These are phyloP conservation scores for Sebastes reedi DNA, from an alignment of 2,797 vertebrate species.

Conservation along the genomic window DNA sequence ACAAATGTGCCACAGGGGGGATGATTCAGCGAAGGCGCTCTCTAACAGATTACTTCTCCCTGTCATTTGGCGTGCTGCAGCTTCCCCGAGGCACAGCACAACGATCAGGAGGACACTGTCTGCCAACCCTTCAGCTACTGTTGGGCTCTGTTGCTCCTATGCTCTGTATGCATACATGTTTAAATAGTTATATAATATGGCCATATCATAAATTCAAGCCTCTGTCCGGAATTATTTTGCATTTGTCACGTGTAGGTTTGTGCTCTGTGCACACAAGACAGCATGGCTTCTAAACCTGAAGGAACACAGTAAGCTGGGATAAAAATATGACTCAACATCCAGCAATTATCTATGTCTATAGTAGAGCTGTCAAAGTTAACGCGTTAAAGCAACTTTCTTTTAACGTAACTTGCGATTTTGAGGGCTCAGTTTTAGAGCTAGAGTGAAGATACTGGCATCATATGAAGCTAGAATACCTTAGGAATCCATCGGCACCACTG, in stretches of 20 bases:
- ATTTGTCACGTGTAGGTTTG: not conserved
- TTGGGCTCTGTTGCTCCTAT: not conserved
- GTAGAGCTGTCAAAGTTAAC: too few relatives aligned
- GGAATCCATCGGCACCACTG: too few relatives aligned
- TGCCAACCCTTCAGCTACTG: not conserved
- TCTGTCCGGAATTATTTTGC: not conserved
- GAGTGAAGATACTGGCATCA: too few relatives aligned
- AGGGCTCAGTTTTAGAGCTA: too few relatives aligned
- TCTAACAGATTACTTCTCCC: conserved; percentile 28
- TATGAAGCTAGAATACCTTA: too few relatives aligned
- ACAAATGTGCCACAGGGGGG: conserved; percentile 20
- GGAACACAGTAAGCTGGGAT: not conserved
- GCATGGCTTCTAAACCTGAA: not conserved
- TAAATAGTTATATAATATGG: not conserved
- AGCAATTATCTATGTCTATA: not conserved
- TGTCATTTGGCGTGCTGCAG: conserved; percentile 6
- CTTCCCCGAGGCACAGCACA: conserved; percentile 12
- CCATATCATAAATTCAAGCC: not conserved
- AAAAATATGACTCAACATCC: not conserved
- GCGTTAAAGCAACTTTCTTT: too few relatives aligned
- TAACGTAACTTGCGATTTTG: too few relatives aligned
- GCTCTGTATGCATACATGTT: not conserved
- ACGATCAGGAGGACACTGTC: not conserved
- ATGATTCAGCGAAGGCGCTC: conserved; percentile 40
- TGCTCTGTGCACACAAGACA: not conserved